Evolutionary conservation across 2,113 vertebrate species (phyloP).

Genomic region (Tautogolabrus adspersus): DNA sequence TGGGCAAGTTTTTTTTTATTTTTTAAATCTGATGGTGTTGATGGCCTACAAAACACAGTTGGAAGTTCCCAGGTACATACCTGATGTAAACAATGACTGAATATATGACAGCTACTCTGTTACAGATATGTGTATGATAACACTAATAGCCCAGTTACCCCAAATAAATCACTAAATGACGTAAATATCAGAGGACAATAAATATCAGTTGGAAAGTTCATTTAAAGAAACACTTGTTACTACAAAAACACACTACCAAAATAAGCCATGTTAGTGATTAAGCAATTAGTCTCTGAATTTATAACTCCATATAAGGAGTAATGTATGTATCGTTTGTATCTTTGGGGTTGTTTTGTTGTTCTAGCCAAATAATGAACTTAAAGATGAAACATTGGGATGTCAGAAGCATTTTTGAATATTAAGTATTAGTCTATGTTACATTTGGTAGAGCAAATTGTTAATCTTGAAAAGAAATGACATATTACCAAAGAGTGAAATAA

Average conservation of each 20-base stretch:
- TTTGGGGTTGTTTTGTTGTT: background rate
- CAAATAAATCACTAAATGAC: background rate
- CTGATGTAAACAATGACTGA: conserved; percentile 1
- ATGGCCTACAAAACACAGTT: background rate
- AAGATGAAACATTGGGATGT: background rate
- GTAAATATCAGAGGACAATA: background rate
- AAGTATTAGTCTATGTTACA: background rate
- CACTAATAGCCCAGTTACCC: background rate
- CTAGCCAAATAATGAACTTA: background rate
- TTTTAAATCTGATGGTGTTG: background rate
- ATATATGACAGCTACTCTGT: background rate
- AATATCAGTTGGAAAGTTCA: background rate
- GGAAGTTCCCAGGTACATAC: conserved; percentile 5
- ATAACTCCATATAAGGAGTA: background rate
- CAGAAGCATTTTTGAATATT: too few species aligned
- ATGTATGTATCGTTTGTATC: background rate
- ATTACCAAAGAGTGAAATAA: background rate
- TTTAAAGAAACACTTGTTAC: background rate
- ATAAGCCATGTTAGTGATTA: background rate
- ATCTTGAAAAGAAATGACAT: background rate
- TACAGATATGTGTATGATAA: background rate
- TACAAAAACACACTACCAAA: background rate
- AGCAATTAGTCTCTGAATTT: background rate
- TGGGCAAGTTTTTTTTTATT: background rate
- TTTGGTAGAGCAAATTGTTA: background rate